Evolutionary conservation across 2,113 vertebrate genomes (phyloP).

Genomic region (Panurus biarmicus): DNA sequence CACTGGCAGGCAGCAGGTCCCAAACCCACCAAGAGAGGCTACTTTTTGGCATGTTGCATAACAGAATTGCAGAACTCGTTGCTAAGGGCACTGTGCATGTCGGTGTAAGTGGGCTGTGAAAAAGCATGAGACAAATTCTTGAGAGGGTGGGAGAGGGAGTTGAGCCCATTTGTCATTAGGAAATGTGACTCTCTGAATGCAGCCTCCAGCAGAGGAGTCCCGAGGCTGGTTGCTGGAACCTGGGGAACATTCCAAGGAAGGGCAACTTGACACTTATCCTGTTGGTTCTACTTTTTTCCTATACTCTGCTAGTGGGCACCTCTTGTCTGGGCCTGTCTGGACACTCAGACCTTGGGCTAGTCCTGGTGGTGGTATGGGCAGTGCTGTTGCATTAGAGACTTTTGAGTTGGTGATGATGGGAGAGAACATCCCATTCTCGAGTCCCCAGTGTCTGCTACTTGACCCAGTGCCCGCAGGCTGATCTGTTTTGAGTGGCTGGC

Average conservation of each 20-base stretch:
- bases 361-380: background rate
- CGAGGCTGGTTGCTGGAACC: background rate
- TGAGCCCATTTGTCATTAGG: background rate
- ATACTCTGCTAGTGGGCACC: fast-evolving
- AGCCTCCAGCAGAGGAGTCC: background rate
- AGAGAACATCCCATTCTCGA: background rate
- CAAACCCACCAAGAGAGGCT: background rate
- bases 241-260: background rate
- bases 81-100: background rate
- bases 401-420: background rate
- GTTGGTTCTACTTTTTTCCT: background rate
- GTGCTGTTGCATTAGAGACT: background rate
- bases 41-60: background rate
- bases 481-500: background rate
- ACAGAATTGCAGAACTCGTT: background rate
- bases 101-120: background rate
- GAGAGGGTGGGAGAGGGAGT: background rate
- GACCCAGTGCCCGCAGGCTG: background rate
- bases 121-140: background rate
- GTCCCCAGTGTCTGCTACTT: background rate
- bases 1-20: background rate
- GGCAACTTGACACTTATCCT: background rate
- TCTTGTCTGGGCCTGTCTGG: background rate
- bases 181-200: background rate
- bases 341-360: background rate